Evolutionary conservation across 2,888 invertebrate genomes (phyloP), one percentile per base, ranked within the genome.

Genomic region (Temnothorax ravouxi): DNA sequence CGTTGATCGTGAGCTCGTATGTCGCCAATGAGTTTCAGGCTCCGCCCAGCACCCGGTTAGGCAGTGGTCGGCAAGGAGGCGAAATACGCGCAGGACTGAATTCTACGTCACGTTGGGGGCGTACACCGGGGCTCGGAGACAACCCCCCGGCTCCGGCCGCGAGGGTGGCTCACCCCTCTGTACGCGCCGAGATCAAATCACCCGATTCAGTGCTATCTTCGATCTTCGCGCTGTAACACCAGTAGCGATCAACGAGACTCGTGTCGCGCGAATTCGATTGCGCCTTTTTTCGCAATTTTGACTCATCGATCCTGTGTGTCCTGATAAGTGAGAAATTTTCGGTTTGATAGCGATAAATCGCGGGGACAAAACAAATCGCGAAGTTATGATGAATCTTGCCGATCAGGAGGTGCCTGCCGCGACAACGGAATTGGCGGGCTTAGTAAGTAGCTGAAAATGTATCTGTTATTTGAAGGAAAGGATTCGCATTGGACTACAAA

Each of bases 341-440:
- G 54, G 25, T 52, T 74, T 69, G 47, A 47, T n/a, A 34, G 25
- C 81, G 8, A 41, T 34, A 11, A 21, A 74, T 76, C 64, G 75
- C 52, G n/a, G 4, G 44, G 21, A 67, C 21, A 64, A 21, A 29
- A 56, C 29, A 18, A 59, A 69, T 15, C 29, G 56, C 69, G 18
- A 59, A 71, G 62, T 71, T 54, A 93, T 91, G 90, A 93, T 93
- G 93, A 93, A 91, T 71, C 87, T 93, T 41, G 86, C 92, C 66
- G 93, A 93, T 89, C 93, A 93, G 86, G 93, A 93, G 81, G 93
- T 93, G 50, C 93, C 93, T 8, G 93, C 91, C 18, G 91, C 92
- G 25, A 89, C 91, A 0, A 87, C 91, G 25, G 93, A 93, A 85
- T 86, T 92, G 72, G 79, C 90, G 9, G 90, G 93, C 88, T 86